Evolutionary conservation across 1,140 invertebrate species (phyloP).

Genomic region (Cyclina sinensis): DNA sequence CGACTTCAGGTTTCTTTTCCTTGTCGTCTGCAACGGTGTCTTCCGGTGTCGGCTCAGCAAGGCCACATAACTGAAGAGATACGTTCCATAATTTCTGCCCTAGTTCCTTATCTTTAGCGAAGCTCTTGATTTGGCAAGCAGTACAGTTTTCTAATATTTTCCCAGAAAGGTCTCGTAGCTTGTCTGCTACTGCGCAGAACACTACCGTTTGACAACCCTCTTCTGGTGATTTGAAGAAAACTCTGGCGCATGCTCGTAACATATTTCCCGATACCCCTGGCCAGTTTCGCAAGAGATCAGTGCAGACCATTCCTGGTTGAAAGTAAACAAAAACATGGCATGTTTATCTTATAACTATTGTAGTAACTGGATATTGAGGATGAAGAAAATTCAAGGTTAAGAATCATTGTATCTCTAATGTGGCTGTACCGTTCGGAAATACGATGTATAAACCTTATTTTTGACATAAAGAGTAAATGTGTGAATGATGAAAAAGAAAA

Average conservation of each 20-base stretch:
- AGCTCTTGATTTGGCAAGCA: constrained; percentile 72
- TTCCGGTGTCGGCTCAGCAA: constrained; percentile 69
- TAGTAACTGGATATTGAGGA: too few species aligned
- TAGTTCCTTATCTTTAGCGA: constrained; percentile 73
- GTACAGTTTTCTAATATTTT: constrained; percentile 81
- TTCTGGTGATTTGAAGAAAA: constrained; percentile 83
- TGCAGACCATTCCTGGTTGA: constrained; percentile 66
- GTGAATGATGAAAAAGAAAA: too few species aligned
- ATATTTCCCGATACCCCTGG: constrained; percentile 81
- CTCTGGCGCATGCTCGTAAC: constrained; percentile 71
- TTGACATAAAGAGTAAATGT: too few species aligned
- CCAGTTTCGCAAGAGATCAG: constrained; percentile 79
- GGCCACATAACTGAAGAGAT: constrained; percentile 78
- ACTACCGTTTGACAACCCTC: constrained; percentile 84
- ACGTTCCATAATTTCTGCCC: constrained; percentile 79
- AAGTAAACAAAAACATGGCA: too few species aligned
- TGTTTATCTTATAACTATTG: too few species aligned
- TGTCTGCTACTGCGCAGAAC: constrained; percentile 81
- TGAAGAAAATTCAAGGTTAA: too few species aligned
- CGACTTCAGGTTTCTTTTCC: neutral
- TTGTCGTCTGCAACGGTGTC: constrained; percentile 18
- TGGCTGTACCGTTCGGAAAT: too few species aligned
- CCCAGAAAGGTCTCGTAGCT: constrained; percentile 79
- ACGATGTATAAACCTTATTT: too few species aligned
- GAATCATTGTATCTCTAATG: too few species aligned